Base-by-base conservation (phyloP, 2,888 invertebrate species). In the Drosophila cracens region DNA sequence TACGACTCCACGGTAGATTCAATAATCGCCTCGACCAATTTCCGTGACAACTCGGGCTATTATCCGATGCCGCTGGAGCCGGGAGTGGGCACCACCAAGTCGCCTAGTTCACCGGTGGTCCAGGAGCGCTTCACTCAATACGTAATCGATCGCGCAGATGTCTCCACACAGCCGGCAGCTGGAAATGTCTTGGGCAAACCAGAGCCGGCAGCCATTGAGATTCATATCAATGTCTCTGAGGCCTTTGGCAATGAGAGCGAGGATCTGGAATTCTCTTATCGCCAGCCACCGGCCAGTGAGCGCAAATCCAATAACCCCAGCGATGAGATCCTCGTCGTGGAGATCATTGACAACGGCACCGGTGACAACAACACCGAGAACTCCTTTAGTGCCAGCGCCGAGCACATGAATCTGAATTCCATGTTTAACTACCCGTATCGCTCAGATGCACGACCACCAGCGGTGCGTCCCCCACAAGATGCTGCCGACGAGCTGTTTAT, bases 171-270 rank as follows among this genome's bases (percentile, higher is more conserved):
- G 49, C 88, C 93, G 0, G 91, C 68, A 7, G 63, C 76, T 4
- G 66, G 43, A 4, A n/a, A 31, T 13, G 56, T 49, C 0, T 57
- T 83, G 33, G 93, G 91, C 0, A 90, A 91, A 10, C 92, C 93
- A 0, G 91, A 93, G 29, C 92, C 93, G 25, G 92, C 93, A 5
- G 92, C 92, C 29, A 93, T 93, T 38, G 93, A 93, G 74, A 93
- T 93, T 34, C 93, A 93, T 69, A 93, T 93, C 0, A 93, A 93
- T 77, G 93, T 93, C 0, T 93, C 93, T 0, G 93, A 93, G 56
- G 92, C 92, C 0, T 88, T 92, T 46, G 91, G 91, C 13, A 93
- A 89, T 54, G 92, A 92, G 58, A 92, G 87, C 56, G 93, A 93
- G 54, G 92, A 93, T 49, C 73, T 92, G 21, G 93, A 93, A 56